These are phyloP conservation scores for Drosophila azteca DNA, from an alignment of 1,140 invertebrate genomes.

Conservation along the genomic window DNA sequence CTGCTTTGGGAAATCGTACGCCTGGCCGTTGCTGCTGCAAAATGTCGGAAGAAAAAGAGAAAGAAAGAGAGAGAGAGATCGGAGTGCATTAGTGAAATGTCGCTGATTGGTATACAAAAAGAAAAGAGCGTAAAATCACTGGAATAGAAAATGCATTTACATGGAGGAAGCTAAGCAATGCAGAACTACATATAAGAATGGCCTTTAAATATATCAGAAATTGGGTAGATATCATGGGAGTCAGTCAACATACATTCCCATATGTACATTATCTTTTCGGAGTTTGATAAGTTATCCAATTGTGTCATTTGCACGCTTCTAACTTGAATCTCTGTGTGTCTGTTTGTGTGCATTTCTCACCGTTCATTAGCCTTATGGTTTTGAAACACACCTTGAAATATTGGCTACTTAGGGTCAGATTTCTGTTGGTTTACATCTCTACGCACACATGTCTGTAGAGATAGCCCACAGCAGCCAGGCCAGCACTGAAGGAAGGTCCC, in stretches of 20 bases:
- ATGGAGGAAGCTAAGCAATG: constrained; percentile 9
- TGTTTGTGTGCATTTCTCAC: too few species aligned
- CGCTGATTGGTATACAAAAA: constrained; percentile 37
- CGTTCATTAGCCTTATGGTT: too few species aligned
- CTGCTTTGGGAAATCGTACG: constrained; percentile 76
- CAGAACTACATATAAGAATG: background rate
- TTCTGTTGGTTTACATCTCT: too few species aligned
- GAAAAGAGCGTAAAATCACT: constrained; percentile 29
- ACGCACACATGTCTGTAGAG: background rate
- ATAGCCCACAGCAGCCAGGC: constrained; percentile 7
- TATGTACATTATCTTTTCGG: too few species aligned
- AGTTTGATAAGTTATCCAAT: too few species aligned
- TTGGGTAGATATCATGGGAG: background rate
- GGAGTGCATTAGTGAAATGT: constrained; percentile 57
- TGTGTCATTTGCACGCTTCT: too few species aligned
- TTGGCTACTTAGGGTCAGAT: constrained; percentile 10
- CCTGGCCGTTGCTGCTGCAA: constrained; percentile 60
- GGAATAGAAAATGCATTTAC: constrained; percentile 24
- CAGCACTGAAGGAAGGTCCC: constrained; percentile 5
- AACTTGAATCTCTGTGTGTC: too few species aligned
- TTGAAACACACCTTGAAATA: too few species aligned
- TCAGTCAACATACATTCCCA: too few species aligned
- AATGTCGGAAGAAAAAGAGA: constrained; percentile 55
- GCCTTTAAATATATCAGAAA: background rate
- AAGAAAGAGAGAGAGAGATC: constrained; percentile 34